Conservation (phyloP, 2,888 invertebrate species). For the Congeria kusceri region DNA sequence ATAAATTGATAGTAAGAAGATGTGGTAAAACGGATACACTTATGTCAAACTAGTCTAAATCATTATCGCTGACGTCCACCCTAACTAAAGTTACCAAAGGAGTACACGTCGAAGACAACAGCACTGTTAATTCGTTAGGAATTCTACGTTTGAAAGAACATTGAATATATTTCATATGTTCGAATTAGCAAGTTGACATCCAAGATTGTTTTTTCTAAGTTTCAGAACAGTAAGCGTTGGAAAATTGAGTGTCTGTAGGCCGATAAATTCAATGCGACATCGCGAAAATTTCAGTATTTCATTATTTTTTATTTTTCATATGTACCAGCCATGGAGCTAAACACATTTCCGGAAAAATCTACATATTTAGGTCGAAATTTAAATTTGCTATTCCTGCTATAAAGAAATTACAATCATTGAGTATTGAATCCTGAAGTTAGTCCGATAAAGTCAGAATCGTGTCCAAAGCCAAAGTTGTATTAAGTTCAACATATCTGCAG, state of each 20-base stretch:
- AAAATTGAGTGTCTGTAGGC: too few relatives aligned
- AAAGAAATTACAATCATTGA: conserved; percentile 6
- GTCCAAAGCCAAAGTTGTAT: background rate
- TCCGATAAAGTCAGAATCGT: background rate
- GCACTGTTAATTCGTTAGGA: too few relatives aligned
- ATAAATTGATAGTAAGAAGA: conserved; percentile 7
- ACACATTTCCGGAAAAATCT: conserved; percentile 28
- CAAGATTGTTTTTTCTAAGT: too few relatives aligned
- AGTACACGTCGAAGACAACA: too few relatives aligned
- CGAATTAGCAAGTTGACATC: background rate
- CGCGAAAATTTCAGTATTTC: background rate
- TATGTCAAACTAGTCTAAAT: conserved; percentile 4
- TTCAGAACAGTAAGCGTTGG: too few relatives aligned
- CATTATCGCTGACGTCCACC: conserved; percentile 31
- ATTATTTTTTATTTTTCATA: conserved; percentile 14
- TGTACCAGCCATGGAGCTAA: conserved; percentile 11
- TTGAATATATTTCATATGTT: conserved; percentile 2
- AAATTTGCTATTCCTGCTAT: background rate
- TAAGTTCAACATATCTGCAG: background rate
- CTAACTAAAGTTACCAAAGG: conserved; percentile 4
- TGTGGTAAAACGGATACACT: background rate
- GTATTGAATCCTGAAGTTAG: background rate
- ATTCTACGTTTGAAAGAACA: conserved; percentile 1
- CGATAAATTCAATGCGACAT: too few relatives aligned
- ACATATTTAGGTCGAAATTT: background rate